These are phyloP conservation scores for Sus scrofa DNA, from an alignment of 2,113 vertebrate genomes.

Conservation along the genomic window DNA sequence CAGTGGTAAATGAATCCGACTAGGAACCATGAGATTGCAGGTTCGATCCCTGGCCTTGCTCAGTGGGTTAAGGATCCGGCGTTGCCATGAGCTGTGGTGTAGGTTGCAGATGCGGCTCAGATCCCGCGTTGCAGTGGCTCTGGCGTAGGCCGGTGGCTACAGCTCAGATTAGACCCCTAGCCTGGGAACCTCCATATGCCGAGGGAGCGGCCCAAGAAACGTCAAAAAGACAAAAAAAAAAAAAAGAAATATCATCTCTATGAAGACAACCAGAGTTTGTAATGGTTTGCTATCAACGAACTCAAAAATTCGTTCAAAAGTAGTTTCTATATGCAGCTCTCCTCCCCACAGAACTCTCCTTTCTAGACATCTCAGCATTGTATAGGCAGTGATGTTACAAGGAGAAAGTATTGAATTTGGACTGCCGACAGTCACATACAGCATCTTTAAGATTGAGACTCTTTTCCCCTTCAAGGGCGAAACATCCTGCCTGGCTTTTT, in stretches of 20 bases:
- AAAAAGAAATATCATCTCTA: not conserved
- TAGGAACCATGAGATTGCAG: no score
- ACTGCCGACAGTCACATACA: not conserved
- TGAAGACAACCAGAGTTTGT: not conserved
- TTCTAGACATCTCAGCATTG: not conserved
- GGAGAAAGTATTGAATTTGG: not conserved
- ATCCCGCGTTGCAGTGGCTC: no score
- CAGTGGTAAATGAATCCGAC: no score
- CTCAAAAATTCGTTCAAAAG: not conserved
- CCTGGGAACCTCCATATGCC: no score
- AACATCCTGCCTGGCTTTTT: not conserved
- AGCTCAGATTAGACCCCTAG: no score
- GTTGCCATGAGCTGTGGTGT: no score
- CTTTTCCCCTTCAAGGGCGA: slow-evolving; percentile 63
- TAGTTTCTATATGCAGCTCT: not conserved
- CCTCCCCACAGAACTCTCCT: not conserved
- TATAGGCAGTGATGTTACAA: rapidly evolving
- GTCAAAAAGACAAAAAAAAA: no score
- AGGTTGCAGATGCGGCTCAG: no score
- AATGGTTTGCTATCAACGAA: not conserved
- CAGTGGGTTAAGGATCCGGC: no score
- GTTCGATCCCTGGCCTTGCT: no score
- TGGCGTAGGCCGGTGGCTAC: no score
- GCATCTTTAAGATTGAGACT: slow-evolving; percentile 30
- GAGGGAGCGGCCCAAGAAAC: no score